A percentile compares a stretch with the other conserved stretches of the same genome.
phyloP scores from a whole-genome alignment of 2,888 invertebrate genomes.

The Thymelicus sylvestris region DNA sequence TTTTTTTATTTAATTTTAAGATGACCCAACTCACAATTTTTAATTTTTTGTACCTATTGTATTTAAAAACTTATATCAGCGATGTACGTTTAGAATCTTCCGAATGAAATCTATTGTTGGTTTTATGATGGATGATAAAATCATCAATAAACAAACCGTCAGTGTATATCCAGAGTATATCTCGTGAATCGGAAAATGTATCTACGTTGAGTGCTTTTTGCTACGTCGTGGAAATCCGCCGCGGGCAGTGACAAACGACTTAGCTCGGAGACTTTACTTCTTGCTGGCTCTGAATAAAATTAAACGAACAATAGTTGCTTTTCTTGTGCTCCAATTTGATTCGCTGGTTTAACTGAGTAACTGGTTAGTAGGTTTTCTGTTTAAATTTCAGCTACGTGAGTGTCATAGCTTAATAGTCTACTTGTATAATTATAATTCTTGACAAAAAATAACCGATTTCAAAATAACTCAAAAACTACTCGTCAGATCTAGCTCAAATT shows the following conservation, averaged over 20 bases:
- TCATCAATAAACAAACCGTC: slow-evolving; percentile 9
- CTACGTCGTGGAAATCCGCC: slow-evolving; percentile 34
- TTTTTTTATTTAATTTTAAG: too few species aligned
- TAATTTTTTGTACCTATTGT: too few species aligned
- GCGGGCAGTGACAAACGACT: slow-evolving; percentile 40
- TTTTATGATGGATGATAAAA: slow-evolving; percentile 3
- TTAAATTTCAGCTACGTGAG: too few species aligned
- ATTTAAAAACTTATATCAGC: too few species aligned
- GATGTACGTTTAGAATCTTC: too few species aligned
- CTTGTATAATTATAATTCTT: too few species aligned
- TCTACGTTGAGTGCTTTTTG: slow-evolving; percentile 31
- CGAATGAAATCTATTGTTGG: neutral
- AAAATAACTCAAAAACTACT: too few species aligned
- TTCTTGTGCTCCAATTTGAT: slow-evolving; percentile 11
- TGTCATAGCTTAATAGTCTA: too few species aligned
- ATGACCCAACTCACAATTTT: too few species aligned
- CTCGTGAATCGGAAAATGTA: slow-evolving; percentile 22
- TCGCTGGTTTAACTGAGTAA: slow-evolving; percentile 6
- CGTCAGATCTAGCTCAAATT: too few species aligned
- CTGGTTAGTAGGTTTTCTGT: neutral
- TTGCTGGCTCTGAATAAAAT: slow-evolving; percentile 17
- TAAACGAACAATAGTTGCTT: slow-evolving; percentile 8
- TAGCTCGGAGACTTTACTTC: slow-evolving; percentile 11
- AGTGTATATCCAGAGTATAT: slow-evolving; percentile 1
- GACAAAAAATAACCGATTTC: too few species aligned